Base-by-base conservation (phyloP, 2,113 vertebrate species). In the Octodon degus region DNA sequence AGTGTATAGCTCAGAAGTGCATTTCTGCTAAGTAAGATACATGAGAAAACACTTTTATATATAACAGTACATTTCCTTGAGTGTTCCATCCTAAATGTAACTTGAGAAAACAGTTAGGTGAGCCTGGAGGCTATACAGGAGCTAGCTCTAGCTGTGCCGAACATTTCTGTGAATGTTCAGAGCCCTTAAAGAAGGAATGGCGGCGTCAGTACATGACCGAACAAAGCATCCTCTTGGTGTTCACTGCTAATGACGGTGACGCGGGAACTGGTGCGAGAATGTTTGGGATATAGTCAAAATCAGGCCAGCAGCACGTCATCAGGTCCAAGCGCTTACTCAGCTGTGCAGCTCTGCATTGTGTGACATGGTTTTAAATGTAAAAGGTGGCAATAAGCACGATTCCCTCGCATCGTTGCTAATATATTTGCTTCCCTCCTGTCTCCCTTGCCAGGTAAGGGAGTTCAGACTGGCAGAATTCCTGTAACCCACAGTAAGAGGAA, bases 341-440 rank as follows among this genome's bases (percentile, higher is more conserved):
- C 97, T 97, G 97, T 98, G 97, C 97, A 98, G 90, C 96, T 93
- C 95, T 97, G 84, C 97, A 97, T 98, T 97, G 98, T 97, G 97
- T 98, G 98, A 97, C 98, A 97, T 98, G 98, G 98, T 98, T 94
- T 98, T 98, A 98, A 98, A 97, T 97, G 97, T 97, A 97, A 98
- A 98, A 98, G 97, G 98, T 98, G 97, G 97, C 97, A 98, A 95
- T 97, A 97, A 97, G 98, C 96, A 89, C 96, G 98, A 98, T 98
- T 97, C 97, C 98, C 88, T 62, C 65, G 94, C 97, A 95, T 98
- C 97, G 97, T 97, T 90, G 93, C 97, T 98, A 97, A 98, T 98
- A 97, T 97, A 97, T 98, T 98, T 98, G 98, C 98, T 98, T 98
- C 98, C 98, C 97, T 98, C 98, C 95, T 96, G 98, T 98, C 98